A percentile compares a stretch with the other conserved stretches of the same genome.
phyloP scores from a whole-genome alignment of 2,888 invertebrate species.

The Eumerus sabulonum region DNA sequence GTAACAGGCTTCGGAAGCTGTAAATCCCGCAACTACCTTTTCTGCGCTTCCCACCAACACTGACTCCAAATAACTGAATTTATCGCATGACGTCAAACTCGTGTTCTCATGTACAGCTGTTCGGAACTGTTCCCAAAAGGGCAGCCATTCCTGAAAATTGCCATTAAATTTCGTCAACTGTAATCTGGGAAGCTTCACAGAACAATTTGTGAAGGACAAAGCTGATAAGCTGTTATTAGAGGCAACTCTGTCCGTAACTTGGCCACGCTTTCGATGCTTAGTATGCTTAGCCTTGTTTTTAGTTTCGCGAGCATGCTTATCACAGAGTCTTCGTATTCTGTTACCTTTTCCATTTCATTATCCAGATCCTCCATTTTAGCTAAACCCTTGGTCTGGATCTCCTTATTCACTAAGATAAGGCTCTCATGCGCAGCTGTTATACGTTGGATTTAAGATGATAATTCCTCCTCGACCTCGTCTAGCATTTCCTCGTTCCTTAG shows the following conservation, averaged over 20 bases:
- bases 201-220: not conserved
- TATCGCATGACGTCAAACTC: no score
- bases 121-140: slow-evolving; percentile 47
- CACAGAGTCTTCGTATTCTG: slow-evolving; percentile 34
- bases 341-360: slow-evolving; percentile 23
- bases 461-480: slow-evolving; percentile 33
- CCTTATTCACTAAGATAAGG: not conserved
- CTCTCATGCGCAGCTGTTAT: slow-evolving; percentile 26
- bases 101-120: no score
- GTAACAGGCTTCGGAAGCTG: no score
- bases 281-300: not conserved
- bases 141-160: slow-evolving; percentile 33
- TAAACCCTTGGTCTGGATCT: slow-evolving; percentile 1
- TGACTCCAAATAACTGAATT: slow-evolving; percentile 45
- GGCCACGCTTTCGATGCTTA: not conserved
- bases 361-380: slow-evolving; percentile 21
- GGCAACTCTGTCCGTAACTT: no score
- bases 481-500: not conserved
- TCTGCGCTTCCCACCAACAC: slow-evolving; percentile 41
- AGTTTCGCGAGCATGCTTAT: slow-evolving; percentile 23
- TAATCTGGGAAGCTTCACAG: no score
- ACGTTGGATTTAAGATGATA: slow-evolving; percentile 14
- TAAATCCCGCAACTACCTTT: slow-evolving; percentile 27
- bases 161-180: slow-evolving; percentile 33
- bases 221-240: not conserved